These are phyloP conservation scores for Nanorana parkeri DNA, from an alignment of 2,113 vertebrate genomes.

Conservation along the genomic window DNA sequence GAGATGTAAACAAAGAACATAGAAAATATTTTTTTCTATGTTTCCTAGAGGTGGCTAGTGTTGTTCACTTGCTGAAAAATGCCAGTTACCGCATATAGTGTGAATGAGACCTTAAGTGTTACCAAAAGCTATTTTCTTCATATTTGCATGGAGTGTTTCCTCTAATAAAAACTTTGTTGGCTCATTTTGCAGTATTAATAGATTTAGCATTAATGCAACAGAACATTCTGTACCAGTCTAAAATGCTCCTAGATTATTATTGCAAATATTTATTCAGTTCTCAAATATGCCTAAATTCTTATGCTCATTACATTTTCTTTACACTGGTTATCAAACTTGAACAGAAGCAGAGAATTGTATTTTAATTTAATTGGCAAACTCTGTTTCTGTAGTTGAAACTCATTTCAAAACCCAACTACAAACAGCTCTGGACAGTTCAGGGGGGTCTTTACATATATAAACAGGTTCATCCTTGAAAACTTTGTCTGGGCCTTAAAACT, in stretches of 20 bases:
- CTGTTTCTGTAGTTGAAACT: not conserved
- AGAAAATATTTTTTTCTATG: too few relatives aligned
- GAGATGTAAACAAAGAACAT: too few relatives aligned
- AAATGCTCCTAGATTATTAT: constrained; percentile 53
- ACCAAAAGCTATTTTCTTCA: too few relatives aligned
- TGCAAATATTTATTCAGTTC: constrained; percentile 56
- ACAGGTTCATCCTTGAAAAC: not conserved
- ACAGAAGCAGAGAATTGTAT: constrained; percentile 57
- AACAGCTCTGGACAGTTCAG: not conserved
- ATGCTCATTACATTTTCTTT: constrained; percentile 38
- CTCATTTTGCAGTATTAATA: constrained; percentile 39
- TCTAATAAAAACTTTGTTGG: too few relatives aligned
- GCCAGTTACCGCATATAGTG: too few relatives aligned
- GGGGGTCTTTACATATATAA: not conserved
- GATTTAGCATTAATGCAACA: constrained; percentile 52
- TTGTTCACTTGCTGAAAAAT: too few relatives aligned
- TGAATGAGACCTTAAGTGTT: too few relatives aligned
- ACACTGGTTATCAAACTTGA: constrained; percentile 60
- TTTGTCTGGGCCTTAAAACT: not conserved
- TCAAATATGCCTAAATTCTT: constrained; percentile 61
- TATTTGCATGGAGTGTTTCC: too few relatives aligned
- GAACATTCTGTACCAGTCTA: constrained; percentile 54
- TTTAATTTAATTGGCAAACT: constrained; percentile 64
- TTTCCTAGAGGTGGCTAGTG: too few relatives aligned
- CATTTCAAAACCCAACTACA: not conserved